Evolutionary conservation across 2,888 invertebrate genomes (phyloP), one percentile per base, ranked within the genome.

Genomic region (Phalera bucephala): DNA sequence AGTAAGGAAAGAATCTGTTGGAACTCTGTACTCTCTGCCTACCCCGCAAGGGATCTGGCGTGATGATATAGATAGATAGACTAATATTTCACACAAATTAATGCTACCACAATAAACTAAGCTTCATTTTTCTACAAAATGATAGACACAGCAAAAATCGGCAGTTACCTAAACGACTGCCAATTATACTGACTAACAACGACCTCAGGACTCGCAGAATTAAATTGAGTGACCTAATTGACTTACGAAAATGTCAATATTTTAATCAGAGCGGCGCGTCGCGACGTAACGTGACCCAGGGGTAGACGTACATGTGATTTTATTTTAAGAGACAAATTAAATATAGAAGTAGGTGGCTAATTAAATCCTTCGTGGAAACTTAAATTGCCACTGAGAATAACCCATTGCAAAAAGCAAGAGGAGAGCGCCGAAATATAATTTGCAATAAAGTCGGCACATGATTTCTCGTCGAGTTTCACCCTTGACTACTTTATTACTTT

Each of bases 401-500:
- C 55, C 45, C 52, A 53, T 60, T 63, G 42, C 58, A 59, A 56
- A 55, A 40, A 42, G 36, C 40, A 30, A 36, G 50, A 52, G 36
- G 40, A 36, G 48, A 47, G 59, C 53, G 54, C 60, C 61, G 58
- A 76, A 76, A 76, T 73, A 74, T 77, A 77, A 79, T 80, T 78
- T 78, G 74, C 75, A 75, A 74, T 79, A 75, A 77, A 75, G 62
- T 64, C 56, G 47, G 59, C 67, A 62, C 61, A 73, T 69, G 71
- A 78, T 75, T 80, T 73, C 71, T 73, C 59, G 54, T 65, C 43
- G 49, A 59, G 52, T 59, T 29, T 71, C 69, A 61, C 64, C 58
- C 64, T 64, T 67, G 75, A 74, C 73, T 74, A 66, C 72, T 80
- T 79, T 80, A 80, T 77, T 74, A 74, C 78, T 71, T 76, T 79